Evolutionary conservation across 2,113 vertebrate genomes (phyloP).

Genomic region (Sturnus vulgaris): DNA sequence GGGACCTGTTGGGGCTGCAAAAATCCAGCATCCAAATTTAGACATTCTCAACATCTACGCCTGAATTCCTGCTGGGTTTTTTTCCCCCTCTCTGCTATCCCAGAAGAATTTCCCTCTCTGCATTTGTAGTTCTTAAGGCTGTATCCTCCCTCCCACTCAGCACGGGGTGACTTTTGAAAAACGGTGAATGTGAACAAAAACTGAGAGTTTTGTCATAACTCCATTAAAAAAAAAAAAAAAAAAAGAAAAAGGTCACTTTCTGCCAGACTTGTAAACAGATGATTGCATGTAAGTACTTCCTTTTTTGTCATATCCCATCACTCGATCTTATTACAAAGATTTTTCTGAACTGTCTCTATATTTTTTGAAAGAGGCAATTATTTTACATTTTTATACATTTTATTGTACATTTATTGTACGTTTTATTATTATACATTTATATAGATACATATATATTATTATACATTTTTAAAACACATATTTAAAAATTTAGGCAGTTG

Average conservation of each 20-base stretch:
- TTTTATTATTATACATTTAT: not conserved
- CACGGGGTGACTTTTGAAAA: fast-evolving
- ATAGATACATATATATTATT: not conserved
- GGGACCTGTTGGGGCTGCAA: not conserved
- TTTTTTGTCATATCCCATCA: not conserved
- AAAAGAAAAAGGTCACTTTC: not conserved
- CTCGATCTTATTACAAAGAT: not conserved
- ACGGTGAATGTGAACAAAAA: not conserved
- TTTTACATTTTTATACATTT: not conserved
- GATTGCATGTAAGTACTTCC: not conserved
- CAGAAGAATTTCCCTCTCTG: not conserved
- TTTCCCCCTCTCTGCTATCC: not conserved
- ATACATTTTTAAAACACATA: not conserved
- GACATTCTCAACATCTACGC: fast-evolving
- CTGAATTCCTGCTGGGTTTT: not conserved
- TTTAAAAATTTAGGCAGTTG: not conserved
- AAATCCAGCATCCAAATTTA: not conserved
- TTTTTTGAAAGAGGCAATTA: not conserved
- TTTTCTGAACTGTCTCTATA: not conserved
- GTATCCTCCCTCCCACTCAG: not conserved
- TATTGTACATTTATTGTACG: no score
- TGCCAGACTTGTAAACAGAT: not conserved
- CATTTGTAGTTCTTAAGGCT: not conserved
- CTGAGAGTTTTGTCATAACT: not conserved
- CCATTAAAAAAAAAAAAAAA: not conserved